Evolutionary conservation across 35 echinoderm and acorn worm genomes (phyloP).

Genomic region (Strongylocentrotus purpuratus): DNA sequence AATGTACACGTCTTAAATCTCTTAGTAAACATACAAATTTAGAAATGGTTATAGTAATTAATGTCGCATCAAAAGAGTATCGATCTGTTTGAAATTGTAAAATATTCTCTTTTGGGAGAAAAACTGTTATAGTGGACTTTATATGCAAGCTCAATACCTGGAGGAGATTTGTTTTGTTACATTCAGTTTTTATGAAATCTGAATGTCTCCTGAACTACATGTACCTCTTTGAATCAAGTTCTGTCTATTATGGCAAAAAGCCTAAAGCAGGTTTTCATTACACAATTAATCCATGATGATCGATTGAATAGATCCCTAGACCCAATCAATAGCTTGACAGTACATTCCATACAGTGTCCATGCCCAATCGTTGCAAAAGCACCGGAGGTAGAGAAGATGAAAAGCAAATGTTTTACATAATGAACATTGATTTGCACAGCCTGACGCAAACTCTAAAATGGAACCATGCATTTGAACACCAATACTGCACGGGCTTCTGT

Average conservation of each 20-base stretch:
- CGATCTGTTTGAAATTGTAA: too few species aligned
- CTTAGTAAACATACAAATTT: too few species aligned
- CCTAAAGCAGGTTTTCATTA: neutral
- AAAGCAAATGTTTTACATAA: slow-evolving; percentile 10
- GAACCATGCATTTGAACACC: neutral
- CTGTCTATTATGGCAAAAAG: neutral
- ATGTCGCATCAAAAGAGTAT: too few species aligned
- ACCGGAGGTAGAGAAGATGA: neutral
- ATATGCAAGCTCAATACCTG: too few species aligned
- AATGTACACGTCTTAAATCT: too few species aligned
- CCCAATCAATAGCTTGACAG: neutral
- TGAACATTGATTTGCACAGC: neutral
- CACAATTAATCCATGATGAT: neutral
- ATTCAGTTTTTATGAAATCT: neutral
- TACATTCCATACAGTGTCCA: neutral
- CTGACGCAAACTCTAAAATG: neutral
- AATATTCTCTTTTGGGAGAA: too few species aligned
- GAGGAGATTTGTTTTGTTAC: neutral
- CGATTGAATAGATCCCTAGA: neutral
- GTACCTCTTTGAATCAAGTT: neutral
- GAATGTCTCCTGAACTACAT: neutral
- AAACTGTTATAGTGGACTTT: too few species aligned
- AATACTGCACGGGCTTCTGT: neutral
- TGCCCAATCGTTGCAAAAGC: neutral
- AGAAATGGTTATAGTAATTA: too few species aligned